Evolutionary conservation across 2,797 vertebrate species (phyloP).

Genomic region (Lepilemur ruficaudatus): DNA sequence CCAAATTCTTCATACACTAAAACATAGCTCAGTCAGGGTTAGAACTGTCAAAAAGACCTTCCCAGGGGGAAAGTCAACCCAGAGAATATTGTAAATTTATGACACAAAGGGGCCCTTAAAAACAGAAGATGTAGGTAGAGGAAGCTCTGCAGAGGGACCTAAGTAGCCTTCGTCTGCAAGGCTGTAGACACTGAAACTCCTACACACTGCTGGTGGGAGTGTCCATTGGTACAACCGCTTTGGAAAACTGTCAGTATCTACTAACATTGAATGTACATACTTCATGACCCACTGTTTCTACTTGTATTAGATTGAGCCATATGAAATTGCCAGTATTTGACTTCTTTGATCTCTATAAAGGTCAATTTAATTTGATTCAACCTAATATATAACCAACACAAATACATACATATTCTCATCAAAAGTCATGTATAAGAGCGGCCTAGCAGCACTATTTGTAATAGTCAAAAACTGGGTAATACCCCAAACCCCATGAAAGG

Average conservation of each 20-base stretch:
- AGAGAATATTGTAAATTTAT: neutral
- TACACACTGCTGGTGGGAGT: neutral
- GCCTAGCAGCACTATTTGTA: neutral
- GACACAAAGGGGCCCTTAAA: neutral
- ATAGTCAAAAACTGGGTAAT: neutral
- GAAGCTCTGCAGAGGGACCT: neutral
- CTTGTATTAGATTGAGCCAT: neutral
- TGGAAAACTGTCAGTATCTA: neutral
- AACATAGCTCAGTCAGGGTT: neutral
- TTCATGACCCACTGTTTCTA: neutral
- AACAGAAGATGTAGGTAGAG: neutral
- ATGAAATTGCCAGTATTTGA: neutral
- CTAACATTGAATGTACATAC: neutral
- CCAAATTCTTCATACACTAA: neutral
- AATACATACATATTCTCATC: neutral
- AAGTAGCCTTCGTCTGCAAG: neutral
- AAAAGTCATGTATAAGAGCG: neutral
- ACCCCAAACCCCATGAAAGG: neutral
- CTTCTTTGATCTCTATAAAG: slow-evolving; percentile 14
- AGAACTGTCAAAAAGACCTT: neutral
- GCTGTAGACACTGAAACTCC: neutral
- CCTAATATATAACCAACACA: slow-evolving; percentile 5
- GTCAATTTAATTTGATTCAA: neutral
- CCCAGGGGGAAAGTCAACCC: neutral
- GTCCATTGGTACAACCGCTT: neutral